Evolutionary conservation across 2,797 vertebrate species (phyloP).

Genomic region (Hemitrygon akajei): DNA sequence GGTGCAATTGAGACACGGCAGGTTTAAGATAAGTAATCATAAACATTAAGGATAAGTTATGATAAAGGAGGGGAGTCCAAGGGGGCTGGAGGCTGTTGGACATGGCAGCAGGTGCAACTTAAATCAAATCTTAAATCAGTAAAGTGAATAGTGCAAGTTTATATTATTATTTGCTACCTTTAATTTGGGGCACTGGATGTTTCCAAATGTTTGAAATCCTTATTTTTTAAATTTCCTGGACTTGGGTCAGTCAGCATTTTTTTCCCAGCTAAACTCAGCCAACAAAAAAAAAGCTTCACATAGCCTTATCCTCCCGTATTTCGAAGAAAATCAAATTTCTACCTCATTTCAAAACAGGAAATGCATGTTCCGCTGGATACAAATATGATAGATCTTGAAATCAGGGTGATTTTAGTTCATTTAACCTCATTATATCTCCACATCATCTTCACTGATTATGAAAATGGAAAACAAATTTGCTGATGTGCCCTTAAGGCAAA

Average conservation of each 20-base stretch:
- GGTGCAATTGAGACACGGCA: neutral
- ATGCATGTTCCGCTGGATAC: neutral
- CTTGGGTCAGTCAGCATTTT: neutral
- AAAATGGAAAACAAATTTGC: neutral
- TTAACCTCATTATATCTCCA: neutral
- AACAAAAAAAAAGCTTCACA: neutral
- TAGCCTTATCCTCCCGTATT: neutral
- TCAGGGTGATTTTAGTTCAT: neutral
- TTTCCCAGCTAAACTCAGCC: neutral
- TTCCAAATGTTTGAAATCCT: neutral
- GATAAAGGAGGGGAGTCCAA: no score
- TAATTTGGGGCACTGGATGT: neutral
- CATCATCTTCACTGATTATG: neutral
- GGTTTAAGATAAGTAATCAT: neutral
- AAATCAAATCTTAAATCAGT: neutral
- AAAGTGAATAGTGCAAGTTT: neutral
- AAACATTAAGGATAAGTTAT: neutral
- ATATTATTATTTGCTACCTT: no score
- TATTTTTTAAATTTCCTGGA: neutral
- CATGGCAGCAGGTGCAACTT: neutral
- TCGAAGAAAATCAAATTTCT: neutral
- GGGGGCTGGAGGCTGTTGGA: neutral
- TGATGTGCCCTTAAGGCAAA: neutral
- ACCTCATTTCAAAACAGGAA: neutral
- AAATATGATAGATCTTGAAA: neutral